A percentile compares a stretch with the other conserved stretches of the same genome.
phyloP scores from a whole-genome alignment of 2,113 vertebrate genomes.

The Pica pica region DNA sequence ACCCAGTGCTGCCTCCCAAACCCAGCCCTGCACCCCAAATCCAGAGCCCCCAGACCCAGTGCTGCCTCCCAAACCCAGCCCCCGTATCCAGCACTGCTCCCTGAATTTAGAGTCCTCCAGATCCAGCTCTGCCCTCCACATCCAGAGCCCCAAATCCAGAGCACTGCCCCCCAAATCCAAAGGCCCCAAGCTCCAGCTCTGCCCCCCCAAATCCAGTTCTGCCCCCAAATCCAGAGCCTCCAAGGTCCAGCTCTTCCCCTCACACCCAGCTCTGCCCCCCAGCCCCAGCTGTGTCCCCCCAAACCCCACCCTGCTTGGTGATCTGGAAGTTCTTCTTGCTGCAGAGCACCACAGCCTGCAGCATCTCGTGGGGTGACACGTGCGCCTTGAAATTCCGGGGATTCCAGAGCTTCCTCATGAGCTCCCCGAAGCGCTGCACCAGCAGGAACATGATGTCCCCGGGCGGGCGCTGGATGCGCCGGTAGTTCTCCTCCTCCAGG shows the following conservation, averaged over 20 bases:
- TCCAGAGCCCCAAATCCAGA: background rate
- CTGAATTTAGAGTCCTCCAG: too few species aligned
- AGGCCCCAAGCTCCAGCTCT: too few species aligned
- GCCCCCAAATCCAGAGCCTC: background rate
- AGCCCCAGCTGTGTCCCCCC: background rate
- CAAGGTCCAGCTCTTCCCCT: background rate
- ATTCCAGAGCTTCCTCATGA: conserved; percentile 98
- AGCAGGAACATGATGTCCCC: conserved; percentile 97
- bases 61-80: too few species aligned
- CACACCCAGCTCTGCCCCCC: background rate
- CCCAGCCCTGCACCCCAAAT: too few species aligned
- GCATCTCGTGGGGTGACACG: conserved; percentile 96
- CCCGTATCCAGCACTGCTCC: too few species aligned
- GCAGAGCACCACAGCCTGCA: conserved; percentile 96
- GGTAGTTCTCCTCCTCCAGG: conserved; percentile 94
- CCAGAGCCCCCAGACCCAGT: too few species aligned
- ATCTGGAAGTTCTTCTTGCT: conserved; percentile 99
- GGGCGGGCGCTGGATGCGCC: conserved; percentile 85
- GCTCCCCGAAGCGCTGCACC: conserved; percentile 95
- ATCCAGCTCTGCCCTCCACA: too few species aligned
- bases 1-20: too few species aligned
- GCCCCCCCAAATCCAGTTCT: too few species aligned
- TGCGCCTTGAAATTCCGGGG: conserved; percentile 97
- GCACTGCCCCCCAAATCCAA: too few species aligned
- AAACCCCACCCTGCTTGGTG: conserved; percentile 86